Base-by-base conservation (phyloP, 2,113 vertebrate genomes). In the Gnathonemus longibarbis region DNA sequence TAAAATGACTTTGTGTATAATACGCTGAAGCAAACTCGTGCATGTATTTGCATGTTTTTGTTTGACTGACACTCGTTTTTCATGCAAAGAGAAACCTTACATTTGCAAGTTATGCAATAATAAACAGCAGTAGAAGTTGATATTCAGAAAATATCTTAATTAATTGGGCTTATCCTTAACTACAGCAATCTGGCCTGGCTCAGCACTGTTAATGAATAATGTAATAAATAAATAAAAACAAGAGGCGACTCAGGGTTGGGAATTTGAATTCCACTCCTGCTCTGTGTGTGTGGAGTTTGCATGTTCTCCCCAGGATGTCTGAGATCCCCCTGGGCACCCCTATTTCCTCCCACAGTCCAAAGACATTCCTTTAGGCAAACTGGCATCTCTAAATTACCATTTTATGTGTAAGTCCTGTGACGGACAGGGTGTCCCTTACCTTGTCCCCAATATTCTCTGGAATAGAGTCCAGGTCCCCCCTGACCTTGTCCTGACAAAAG, bases 1-100 rank as follows among this genome's bases (percentile, higher is more conserved):
- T 84, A 84, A 46, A 84, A 46, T 84, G 80, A 89, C 53, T 80
- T 80, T 42, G 74, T 80, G 74, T 80, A 42, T 80, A 42, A 86
- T n/a, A n/a, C 15, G 85, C 19, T 88, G 84, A 58, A 58, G 46
- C 62, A 31, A 66, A 70, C 27, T 70, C 27, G 62, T 31, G 62
- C 62, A 70, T 70, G 62, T 1, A 70, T 70, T 70, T 70, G 62
- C 62, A 70, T 70, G n/a, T 70, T 80, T 80, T 80, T 42, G 74
- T 42, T 80, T 80, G 74, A 80, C 35, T 70, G 62, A 80, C 74
- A 80, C 74, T 80, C 31, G 35, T 42, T 39, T 80, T 17, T 80
- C 74, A 39, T 42, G 74, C 13, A 42, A 39, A 80, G 13, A 80
- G 31, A 42, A 42, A 80, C 13, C 74, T 42, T 15, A 80, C 35